Base-by-base conservation (phyloP, 1,140 invertebrate genomes). In the Drosophila ambigua region DNA sequence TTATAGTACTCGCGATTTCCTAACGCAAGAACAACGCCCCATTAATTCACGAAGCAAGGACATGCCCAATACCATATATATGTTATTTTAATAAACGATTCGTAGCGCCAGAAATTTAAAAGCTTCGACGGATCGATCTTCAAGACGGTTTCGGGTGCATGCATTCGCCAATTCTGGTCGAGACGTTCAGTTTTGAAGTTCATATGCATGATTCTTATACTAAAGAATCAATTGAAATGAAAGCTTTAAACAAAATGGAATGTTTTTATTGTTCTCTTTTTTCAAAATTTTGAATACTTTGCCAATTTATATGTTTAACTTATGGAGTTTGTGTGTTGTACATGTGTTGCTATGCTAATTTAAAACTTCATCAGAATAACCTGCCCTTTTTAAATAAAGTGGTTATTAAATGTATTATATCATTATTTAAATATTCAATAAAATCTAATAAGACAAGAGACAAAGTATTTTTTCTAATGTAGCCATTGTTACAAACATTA, bases 91-190 rank as follows among this genome's bases (percentile, higher is more conserved):
- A 39, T 41, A 24, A 52, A 31, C 11, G 24, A 62, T 57, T 48
- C 16, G 58, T 58, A 26, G 43, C 49, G 57, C 20, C 52, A 49
- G 5, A 46, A 46, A 28, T 64, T 73, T 41, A 65, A 88, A 83
- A 79, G 79, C 79, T 79, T 71, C 78, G 83, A 88, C 83, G 69
- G 83, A 88, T 88, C 83, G 83, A 88, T 79, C 72, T 66, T 45
- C 16, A 78, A 66, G 49, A 81, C 82, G 82, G 83, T 65, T 88
- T 88, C 83, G 83, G 83, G 83, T 87, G 83, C 76, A 83, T 88
- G 83, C 83, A 67, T 79, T 79, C 51, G 72, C 83, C 83, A 88
- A 88, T 88, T 82, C 28, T 64, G 61, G 72, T 53, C 41, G 51
- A 76, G 61, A 68, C 31, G 48, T 39, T 46, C 45, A 72, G 53